Base-by-base conservation (phyloP, 2,113 vertebrate genomes). In the Syrrhaptes paradoxus region DNA sequence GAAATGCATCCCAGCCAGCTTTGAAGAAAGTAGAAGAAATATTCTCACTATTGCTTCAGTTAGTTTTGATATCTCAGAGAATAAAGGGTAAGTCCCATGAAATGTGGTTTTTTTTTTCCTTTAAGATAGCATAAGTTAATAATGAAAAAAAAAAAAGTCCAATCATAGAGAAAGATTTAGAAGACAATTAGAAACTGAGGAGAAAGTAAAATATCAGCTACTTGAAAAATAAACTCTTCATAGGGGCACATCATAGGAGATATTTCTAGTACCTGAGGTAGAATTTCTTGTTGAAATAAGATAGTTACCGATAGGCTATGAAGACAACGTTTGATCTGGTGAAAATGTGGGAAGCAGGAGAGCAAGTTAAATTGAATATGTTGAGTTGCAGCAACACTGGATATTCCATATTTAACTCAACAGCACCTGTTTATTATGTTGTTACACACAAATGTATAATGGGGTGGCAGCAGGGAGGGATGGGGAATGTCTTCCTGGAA, bases 401-500 rank as follows among this genome's bases (percentile, higher is more conserved):
- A 24, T 71, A 10, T 74, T 15, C 31, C 34, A 5, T 55, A 43
- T 62, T 61, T 48, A 38, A 28, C 19, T 66, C 34, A 70, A 36
- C 2, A 22, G 4, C 65, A 43, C 7, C 4, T 70, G 21, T 45
- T 70, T 80, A 36, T 49, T 73, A 41, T 18, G 3, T 46, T 63
- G 34, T 41, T 62, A 31, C 36, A n/a, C 2, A 17, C 18, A 48
- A 36, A 61, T 41, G 8, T 55, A 13, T 45, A 65, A 29, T 1
- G 2, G 4, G 2, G 41, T 41, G 41, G 13, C 13, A 13, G 9
- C 10, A 2, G 10, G 3, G 10, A 12, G 21, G 12, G 18, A 31
- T 25, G 32, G 22, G 51, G 13, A 70, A 61, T 65, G 34, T 34
- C 11, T 46, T 74, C 29, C 18, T 29, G 25, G 43, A 59, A 48